phyloP scores from a whole-genome alignment of 53 echinoderm and acorn worm species.

The Stichopus horrens region DNA sequence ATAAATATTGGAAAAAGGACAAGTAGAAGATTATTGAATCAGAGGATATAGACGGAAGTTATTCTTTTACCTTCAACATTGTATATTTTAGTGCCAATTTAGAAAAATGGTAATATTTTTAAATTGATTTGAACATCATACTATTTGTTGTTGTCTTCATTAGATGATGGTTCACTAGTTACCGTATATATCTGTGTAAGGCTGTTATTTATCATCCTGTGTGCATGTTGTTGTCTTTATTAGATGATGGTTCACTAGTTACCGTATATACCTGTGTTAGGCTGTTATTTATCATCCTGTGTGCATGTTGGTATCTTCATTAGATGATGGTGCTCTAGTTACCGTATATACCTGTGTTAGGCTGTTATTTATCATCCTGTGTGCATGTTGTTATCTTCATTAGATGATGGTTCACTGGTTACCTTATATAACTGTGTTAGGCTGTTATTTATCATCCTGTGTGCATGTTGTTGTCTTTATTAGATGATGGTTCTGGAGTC shows the following conservation, averaged over 20 bases:
- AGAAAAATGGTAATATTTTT: too few relatives aligned
- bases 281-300: too few relatives aligned
- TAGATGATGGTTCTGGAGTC: conserved; percentile 58
- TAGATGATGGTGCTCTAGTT: conserved; percentile 56
- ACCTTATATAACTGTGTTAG: conserved; percentile 51
- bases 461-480: neutral
- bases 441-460: too few relatives aligned
- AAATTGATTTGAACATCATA: too few relatives aligned
- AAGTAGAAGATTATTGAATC: too few relatives aligned
- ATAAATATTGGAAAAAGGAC: too few relatives aligned
- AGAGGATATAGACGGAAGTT: too few relatives aligned
- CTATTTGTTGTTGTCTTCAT: neutral
- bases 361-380: too few relatives aligned
- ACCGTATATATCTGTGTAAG: conserved; percentile 71
- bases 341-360: conserved; percentile 53
- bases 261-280: conserved; percentile 69
- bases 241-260: conserved; percentile 56
- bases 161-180: conserved; percentile 56
- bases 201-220: too few relatives aligned
- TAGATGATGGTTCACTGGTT: conserved; percentile 56
- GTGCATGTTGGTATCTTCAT: neutral
- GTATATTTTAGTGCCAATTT: too few relatives aligned
- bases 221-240: too few relatives aligned
- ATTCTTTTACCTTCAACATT: too few relatives aligned
- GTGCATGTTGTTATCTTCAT: neutral